Percentiles rank a stretch among this genome's conserved stretches.
These are phyloP conservation scores for Dromococcyx pavoninus DNA, from an alignment of 2,797 vertebrate genomes.

Conservation along the genomic window DNA sequence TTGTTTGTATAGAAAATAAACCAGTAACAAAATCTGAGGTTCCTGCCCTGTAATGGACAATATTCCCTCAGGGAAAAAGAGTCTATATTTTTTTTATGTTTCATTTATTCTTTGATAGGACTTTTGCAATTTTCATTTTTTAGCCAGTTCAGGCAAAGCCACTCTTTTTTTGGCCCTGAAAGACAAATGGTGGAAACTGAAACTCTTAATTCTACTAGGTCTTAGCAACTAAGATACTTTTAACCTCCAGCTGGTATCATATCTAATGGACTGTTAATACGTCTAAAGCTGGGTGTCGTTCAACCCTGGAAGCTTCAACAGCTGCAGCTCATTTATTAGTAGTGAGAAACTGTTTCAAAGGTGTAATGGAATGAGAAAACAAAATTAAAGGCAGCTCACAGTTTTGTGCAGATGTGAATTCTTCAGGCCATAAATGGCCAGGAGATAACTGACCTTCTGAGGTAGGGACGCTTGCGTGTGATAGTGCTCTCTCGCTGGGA, in stretches of 20 bases:
- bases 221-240: neutral
- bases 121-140: neutral
- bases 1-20: neutral
- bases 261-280: neutral
- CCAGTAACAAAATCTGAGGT: neutral
- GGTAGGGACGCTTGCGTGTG: neutral
- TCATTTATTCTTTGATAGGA: neutral
- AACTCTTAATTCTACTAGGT: neutral
- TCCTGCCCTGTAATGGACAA: neutral
- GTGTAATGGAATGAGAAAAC: neutral
- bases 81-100: neutral
- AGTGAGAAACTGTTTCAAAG: neutral
- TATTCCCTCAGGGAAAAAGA: neutral
- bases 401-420: neutral
- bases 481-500: neutral
- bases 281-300: neutral
- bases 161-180: neutral
- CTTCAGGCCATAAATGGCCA: neutral
- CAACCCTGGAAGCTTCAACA: neutral
- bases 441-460: neutral
- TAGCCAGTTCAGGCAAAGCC: neutral
- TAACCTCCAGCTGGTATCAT: neutral
- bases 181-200: neutral
- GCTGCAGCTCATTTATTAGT: neutral
- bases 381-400: neutral